These are phyloP conservation scores for Brotogeris chrysoptera DNA, from an alignment of 2,797 vertebrate genomes.

Conservation along the genomic window DNA sequence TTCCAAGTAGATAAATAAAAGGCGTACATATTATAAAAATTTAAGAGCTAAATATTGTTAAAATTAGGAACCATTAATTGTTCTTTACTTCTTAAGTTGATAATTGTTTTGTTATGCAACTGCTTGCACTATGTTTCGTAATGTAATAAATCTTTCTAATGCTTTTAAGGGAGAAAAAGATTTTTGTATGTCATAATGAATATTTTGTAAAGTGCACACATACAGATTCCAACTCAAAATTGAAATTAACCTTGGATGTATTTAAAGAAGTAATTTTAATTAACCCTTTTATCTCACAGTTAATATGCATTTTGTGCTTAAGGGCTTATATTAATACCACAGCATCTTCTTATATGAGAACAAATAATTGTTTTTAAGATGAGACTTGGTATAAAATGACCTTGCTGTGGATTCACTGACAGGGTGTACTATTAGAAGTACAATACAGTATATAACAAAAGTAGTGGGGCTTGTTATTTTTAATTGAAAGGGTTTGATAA, in stretches of 20 bases:
- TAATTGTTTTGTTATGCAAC: not conserved
- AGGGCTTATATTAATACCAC: not conserved
- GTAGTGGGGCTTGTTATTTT: not conserved
- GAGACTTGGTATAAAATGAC: not conserved
- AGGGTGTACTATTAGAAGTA: not conserved
- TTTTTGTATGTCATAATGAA: not conserved
- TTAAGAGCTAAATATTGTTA: not conserved
- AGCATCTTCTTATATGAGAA: not conserved
- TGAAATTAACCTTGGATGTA: not conserved
- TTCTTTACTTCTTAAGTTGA: not conserved
- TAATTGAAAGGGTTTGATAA: not conserved
- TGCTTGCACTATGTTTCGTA: not conserved
- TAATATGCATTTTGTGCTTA: not conserved
- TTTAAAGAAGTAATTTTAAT: conserved; percentile 29
- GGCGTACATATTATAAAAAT: not conserved
- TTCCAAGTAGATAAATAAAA: not conserved
- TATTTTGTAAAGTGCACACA: not conserved
- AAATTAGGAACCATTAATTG: not conserved
- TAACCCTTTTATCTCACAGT: not conserved
- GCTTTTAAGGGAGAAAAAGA: not conserved
- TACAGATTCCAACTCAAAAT: not conserved
- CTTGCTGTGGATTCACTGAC: not conserved
- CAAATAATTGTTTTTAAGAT: conserved; percentile 25
- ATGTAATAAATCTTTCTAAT: not conserved
- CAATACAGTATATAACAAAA: not conserved